A percentile compares a stretch with the other conserved stretches of the same genome.
Evolutionary conservation across 2,888 invertebrate genomes (phyloP).

Genomic region (Lagria hirta): DNA sequence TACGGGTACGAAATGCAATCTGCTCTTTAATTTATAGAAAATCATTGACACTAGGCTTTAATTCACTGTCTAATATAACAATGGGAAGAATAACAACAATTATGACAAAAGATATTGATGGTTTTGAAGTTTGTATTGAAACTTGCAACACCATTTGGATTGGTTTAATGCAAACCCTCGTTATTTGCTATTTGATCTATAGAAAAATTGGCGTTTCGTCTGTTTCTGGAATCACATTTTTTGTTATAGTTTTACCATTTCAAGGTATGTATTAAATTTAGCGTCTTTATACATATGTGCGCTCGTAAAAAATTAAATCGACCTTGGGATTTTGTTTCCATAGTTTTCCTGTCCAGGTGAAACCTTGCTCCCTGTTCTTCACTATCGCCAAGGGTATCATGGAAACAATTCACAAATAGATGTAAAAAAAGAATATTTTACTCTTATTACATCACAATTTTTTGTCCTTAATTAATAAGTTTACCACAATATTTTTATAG

Average conservation of each 20-base stretch:
- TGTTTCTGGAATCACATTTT: slow-evolving; percentile 58
- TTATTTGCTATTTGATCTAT: slow-evolving; percentile 66
- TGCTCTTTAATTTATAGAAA: slow-evolving; percentile 83
- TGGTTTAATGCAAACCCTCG: slow-evolving; percentile 57
- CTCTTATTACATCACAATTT: too few relatives aligned
- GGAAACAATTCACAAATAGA: too few relatives aligned
- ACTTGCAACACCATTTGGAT: slow-evolving; percentile 84
- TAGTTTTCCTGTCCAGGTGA: too few relatives aligned
- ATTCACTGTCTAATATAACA: slow-evolving; percentile 71
- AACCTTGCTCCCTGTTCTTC: too few relatives aligned
- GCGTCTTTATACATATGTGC: slow-evolving; percentile 26
- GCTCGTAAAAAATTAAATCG: too few relatives aligned
- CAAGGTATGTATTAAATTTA: slow-evolving; percentile 31
- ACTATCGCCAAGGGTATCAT: too few relatives aligned
- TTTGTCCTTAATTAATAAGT: too few relatives aligned
- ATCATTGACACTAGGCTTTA: slow-evolving; percentile 40
- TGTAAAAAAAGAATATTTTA: too few relatives aligned
- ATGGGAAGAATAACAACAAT: slow-evolving; percentile 77
- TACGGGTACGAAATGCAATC: slow-evolving; percentile 67
- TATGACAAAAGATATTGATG: slow-evolving; percentile 88
- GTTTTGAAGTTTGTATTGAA: slow-evolving; percentile 83
- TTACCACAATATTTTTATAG: too few relatives aligned
- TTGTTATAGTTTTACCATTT: slow-evolving; percentile 52
- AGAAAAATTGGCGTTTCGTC: slow-evolving; percentile 56
- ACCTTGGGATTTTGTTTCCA: too few relatives aligned